Percentiles rank a stretch among this genome's conserved stretches.
phyloP scores from a whole-genome alignment of 2,888 invertebrate genomes.

The Rhamphomyia laevipes region DNA sequence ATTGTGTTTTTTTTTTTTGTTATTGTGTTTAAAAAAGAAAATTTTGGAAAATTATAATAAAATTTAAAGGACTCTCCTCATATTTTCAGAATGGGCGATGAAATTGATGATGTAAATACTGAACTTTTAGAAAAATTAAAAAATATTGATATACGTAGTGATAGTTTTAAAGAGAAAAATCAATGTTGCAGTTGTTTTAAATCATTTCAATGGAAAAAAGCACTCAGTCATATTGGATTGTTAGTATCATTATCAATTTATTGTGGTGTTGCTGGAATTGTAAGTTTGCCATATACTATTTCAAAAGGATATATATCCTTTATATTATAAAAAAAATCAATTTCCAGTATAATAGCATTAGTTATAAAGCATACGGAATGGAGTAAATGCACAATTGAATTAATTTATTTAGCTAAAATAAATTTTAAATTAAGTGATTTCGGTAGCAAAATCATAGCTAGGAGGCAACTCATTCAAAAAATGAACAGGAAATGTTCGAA shows the following conservation, averaged over 20 bases:
- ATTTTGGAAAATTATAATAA: background rate
- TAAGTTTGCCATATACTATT: too few species aligned
- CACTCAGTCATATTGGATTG: slow-evolving; percentile 60
- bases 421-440: too few species aligned
- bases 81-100: slow-evolving; percentile 22
- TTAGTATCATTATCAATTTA: slow-evolving; percentile 65
- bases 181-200: slow-evolving; percentile 43
- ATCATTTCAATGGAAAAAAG: slow-evolving; percentile 44
- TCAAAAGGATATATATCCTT: too few species aligned
- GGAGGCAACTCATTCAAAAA: too few species aligned
- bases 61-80: background rate
- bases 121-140: slow-evolving; percentile 36
- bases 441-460: too few species aligned
- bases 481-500: too few species aligned
- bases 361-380: too few species aligned
- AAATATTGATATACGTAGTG: slow-evolving; percentile 29
- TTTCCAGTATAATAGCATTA: too few species aligned
- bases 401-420: too few species aligned
- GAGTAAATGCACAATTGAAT: too few species aligned
- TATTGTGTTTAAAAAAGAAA: background rate
- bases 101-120: slow-evolving; percentile 33
- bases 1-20: too few species aligned
- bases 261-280: slow-evolving; percentile 68
- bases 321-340: too few species aligned
- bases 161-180: slow-evolving; percentile 21